These are phyloP conservation scores for Alligator mississippiensis DNA, from an alignment of 2,113 vertebrate genomes.

Conservation along the genomic window DNA sequence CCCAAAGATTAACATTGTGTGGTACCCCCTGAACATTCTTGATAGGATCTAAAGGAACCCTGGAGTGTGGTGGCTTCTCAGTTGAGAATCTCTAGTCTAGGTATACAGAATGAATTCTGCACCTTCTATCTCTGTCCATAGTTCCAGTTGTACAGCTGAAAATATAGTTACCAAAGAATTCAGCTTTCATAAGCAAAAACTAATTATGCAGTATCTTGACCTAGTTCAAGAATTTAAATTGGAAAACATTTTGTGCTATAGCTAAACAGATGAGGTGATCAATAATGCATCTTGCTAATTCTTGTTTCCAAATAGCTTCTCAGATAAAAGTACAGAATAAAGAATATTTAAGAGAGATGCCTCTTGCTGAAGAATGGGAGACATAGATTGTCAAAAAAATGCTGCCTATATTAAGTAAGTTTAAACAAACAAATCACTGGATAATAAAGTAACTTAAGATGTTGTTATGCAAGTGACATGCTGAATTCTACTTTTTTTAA, in stretches of 20 bases:
- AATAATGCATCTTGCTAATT: background rate
- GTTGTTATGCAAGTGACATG: slow-evolving; percentile 38
- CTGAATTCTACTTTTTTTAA: background rate
- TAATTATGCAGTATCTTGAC: background rate
- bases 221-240: background rate
- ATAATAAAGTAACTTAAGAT: slow-evolving; percentile 9
- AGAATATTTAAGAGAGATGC: fast-evolving
- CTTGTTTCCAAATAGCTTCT: background rate
- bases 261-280: background rate
- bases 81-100: background rate
- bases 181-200: background rate
- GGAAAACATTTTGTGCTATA: background rate
- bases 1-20: too few relatives aligned
- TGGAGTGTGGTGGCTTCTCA: too few relatives aligned
- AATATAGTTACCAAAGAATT: background rate
- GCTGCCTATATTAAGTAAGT: background rate
- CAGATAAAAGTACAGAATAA: background rate
- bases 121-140: background rate
- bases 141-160: background rate
- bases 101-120: background rate
- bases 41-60: too few relatives aligned
- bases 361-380: background rate
- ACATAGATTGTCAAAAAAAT: background rate
- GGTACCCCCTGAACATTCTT: too few relatives aligned
- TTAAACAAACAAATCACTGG: slow-evolving; percentile 2